Evolutionary conservation across 2,797 vertebrate species (phyloP).

Genomic region (Dromococcyx pavoninus): DNA sequence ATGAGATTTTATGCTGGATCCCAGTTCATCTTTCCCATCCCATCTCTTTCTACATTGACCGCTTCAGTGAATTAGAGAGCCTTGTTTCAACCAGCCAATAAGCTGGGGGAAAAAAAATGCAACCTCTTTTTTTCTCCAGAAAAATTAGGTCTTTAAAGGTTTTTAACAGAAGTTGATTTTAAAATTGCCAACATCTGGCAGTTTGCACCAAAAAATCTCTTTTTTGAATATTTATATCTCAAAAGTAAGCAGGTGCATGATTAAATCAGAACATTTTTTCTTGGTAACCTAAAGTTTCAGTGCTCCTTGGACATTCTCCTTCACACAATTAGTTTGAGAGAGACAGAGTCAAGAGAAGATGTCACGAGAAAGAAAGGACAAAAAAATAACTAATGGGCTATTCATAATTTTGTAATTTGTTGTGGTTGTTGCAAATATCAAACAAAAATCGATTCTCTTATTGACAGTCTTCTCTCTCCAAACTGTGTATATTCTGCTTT

Average conservation of each 20-base stretch:
- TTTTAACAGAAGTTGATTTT: not conserved
- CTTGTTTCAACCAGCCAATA: not conserved
- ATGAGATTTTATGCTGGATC: not conserved
- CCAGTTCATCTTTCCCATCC: not conserved
- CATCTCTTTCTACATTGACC: not conserved
- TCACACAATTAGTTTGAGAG: not conserved
- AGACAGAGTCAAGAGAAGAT: not conserved
- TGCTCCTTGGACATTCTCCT: not conserved
- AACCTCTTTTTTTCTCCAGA: not conserved
- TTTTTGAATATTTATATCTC: not conserved
- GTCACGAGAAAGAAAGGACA: not conserved
- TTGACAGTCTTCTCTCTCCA: not conserved
- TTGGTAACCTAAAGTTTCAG: not conserved
- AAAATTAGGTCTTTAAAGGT: not conserved
- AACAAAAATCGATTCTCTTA: conserved; percentile 29
- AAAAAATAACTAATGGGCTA: not conserved
- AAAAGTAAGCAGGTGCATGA: not conserved
- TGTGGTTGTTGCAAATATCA: not conserved
- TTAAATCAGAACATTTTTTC: not conserved
- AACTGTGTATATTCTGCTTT: not conserved
- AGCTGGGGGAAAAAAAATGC: not conserved
- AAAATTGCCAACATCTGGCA: not conserved
- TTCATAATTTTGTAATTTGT: conserved; percentile 5
- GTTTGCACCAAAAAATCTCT: not conserved
- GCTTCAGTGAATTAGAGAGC: not conserved